These are phyloP conservation scores for Pseudomyrmex concolor DNA, from an alignment of 1,140 invertebrate species.

Conservation along the genomic window DNA sequence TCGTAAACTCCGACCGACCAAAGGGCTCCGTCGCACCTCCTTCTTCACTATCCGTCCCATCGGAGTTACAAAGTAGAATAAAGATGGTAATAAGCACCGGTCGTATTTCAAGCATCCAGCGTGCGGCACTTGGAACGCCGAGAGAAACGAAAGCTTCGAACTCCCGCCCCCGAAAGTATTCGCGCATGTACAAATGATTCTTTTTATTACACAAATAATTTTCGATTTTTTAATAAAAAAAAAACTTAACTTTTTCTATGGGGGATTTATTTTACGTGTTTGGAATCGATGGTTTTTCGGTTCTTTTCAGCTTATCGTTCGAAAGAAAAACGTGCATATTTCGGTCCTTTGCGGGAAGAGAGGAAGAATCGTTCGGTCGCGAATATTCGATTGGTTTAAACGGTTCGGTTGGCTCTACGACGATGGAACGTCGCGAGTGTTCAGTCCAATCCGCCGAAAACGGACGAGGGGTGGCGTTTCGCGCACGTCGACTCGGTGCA, in stretches of 20 bases:
- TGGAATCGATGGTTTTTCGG: not conserved
- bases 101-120: slow-evolving; percentile 52
- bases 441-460: slow-evolving; percentile 81
- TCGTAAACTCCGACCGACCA: slow-evolving; percentile 69
- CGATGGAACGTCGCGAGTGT: slow-evolving; percentile 75
- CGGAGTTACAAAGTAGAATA: slow-evolving; percentile 57
- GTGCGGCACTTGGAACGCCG: not conserved
- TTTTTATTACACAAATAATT: not conserved
- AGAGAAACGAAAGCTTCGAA: not conserved
- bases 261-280: not conserved
- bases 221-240: not conserved
- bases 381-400: slow-evolving; percentile 51
- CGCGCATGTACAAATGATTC: not conserved
- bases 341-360: too few species aligned
- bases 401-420: slow-evolving; percentile 22
- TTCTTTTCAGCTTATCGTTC: not conserved
- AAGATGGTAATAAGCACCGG: slow-evolving; percentile 63
- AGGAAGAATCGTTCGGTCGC: slow-evolving; percentile 11
- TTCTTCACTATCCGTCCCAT: slow-evolving; percentile 5
- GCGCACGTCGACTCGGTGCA: slow-evolving; percentile 74
- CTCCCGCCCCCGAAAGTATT: too few species aligned
- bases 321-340: not conserved
- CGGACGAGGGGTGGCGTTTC: slow-evolving; percentile 76
- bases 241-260: not conserved
- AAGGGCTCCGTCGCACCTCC: not conserved